These are phyloP conservation scores for Epinephelus lanceolatus DNA, from an alignment of 2,113 vertebrate species.

Conservation along the genomic window DNA sequence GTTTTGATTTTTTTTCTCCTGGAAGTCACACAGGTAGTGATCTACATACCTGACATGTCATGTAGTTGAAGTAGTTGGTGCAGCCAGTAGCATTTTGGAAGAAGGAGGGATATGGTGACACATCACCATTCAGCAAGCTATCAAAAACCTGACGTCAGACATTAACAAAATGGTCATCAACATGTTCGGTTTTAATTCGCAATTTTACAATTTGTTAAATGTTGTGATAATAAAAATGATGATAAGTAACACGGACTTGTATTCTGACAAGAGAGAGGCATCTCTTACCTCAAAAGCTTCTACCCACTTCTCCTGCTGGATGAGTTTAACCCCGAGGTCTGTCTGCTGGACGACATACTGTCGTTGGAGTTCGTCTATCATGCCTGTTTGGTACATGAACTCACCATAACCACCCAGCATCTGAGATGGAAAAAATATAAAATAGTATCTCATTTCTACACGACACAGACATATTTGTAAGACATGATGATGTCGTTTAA, in stretches of 20 bases:
- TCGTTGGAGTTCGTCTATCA: slow-evolving; percentile 80
- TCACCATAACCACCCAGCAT: slow-evolving; percentile 84
- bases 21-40: not conserved
- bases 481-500: not conserved
- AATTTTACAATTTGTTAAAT: not conserved
- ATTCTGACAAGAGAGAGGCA: not conserved
- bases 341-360: slow-evolving; percentile 82
- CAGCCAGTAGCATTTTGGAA: slow-evolving; percentile 89
- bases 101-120: slow-evolving; percentile 81
- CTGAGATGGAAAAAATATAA: slow-evolving; percentile 64
- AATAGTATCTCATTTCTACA: not conserved
- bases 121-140: slow-evolving; percentile 84
- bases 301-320: slow-evolving; percentile 85
- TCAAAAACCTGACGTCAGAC: slow-evolving; percentile 85
- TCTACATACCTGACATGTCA: slow-evolving; percentile 85
- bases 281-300: slow-evolving; percentile 86
- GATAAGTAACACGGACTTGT: not conserved
- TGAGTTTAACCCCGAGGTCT: slow-evolving; percentile 78
- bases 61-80: slow-evolving; percentile 87
- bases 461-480: not conserved
- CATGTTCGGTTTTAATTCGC: not conserved
- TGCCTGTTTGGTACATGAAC: slow-evolving; percentile 83
- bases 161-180: not conserved
- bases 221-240: not conserved
- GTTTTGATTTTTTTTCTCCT: not conserved